A percentile compares a stretch with the other conserved stretches of the same genome.
phyloP scores from a whole-genome alignment of 2,797 vertebrate species.

The Eupleurogrammus muticus region DNA sequence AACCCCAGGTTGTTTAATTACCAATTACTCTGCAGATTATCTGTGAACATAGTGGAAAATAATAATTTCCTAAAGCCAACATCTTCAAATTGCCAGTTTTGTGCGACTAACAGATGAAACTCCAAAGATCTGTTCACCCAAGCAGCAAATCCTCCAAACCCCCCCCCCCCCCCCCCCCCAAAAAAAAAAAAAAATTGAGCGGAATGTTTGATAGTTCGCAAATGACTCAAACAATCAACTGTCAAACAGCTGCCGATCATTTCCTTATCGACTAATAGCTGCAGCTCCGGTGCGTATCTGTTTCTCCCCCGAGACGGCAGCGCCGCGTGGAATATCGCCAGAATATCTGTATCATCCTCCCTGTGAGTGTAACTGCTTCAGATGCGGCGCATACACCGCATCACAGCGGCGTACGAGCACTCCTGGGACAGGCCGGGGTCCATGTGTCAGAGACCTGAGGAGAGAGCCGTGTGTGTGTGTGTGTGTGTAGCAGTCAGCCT shows the following conservation, averaged over 20 bases:
- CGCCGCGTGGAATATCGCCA: neutral
- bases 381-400: neutral
- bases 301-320: neutral
- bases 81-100: neutral
- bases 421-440: slow-evolving; percentile 20
- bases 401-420: slow-evolving; percentile 2
- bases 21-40: neutral
- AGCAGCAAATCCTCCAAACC: neutral
- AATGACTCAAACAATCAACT: too few species aligned
- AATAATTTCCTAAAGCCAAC: neutral
- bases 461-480: slow-evolving; percentile 46
- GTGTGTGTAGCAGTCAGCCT: slow-evolving; percentile 56
- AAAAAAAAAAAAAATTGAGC: too few species aligned
- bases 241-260: neutral
- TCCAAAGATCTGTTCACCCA: neutral
- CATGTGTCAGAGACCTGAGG: slow-evolving; percentile 45
- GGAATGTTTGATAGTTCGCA: neutral
- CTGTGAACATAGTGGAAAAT: too few species aligned
- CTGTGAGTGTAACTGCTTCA: neutral
- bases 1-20: too few species aligned
- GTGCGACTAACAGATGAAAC: too few species aligned
- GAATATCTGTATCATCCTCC: slow-evolving; percentile 10
- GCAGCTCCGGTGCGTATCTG: neutral
- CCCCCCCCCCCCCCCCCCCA: too few species aligned
- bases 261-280: neutral